Conservation (phyloP, 2,797 vertebrate genomes). For the Anguilla obscura region DNA sequence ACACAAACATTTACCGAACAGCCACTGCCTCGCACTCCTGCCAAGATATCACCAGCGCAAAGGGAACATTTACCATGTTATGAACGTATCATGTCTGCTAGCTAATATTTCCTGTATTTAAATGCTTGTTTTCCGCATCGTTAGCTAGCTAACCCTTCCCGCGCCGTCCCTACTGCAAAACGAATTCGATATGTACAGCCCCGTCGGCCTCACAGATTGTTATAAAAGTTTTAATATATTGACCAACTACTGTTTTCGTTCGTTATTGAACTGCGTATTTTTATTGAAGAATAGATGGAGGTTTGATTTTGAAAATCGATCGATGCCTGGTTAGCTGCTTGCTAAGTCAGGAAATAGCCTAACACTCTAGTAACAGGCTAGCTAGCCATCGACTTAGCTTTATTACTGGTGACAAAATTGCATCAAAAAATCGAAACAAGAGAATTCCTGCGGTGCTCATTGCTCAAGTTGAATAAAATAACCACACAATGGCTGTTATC, state of each 20-base stretch:
- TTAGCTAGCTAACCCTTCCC: not conserved
- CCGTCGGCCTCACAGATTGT: too few relatives aligned
- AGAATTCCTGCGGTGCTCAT: not conserved
- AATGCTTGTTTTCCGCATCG: not conserved
- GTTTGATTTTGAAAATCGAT: not conserved
- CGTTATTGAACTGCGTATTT: not conserved
- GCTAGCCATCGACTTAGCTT: not conserved
- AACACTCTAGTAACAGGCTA: not conserved
- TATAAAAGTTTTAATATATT: not conserved
- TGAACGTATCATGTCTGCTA: not conserved
- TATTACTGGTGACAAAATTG: not conserved
- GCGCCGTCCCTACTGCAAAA: constrained; percentile 5
- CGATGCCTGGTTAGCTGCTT: not conserved
- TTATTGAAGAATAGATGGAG: not conserved
- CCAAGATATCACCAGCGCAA: not conserved
- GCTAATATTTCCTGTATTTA: not conserved
- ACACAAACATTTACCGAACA: not conserved
- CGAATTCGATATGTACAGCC: not conserved
- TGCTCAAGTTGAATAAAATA: not conserved
- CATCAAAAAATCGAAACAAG: not conserved
- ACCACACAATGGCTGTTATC: not conserved
- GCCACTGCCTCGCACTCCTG: not conserved
- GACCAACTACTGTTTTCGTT: not conserved
- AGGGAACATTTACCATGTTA: not conserved
- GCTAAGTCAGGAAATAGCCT: not conserved